A percentile compares a stretch with the other conserved stretches of the same genome.
phyloP scores from a whole-genome alignment of 2,888 invertebrate species.

The Cephus runcator region DNA sequence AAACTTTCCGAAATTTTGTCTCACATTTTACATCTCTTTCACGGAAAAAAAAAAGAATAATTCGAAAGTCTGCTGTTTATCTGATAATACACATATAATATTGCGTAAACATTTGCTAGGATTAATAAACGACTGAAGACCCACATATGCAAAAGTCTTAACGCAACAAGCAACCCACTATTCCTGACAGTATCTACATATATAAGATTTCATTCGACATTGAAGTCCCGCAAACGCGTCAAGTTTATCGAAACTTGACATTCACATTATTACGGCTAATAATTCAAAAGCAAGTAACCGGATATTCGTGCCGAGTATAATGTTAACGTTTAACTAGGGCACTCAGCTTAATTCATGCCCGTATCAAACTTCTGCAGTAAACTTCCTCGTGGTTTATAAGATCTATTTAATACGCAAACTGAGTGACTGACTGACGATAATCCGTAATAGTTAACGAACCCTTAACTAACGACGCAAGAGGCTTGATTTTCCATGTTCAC shows the following conservation, averaged over 20 bases:
- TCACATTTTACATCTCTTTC: no score
- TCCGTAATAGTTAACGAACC: neutral
- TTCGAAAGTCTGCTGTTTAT: no score
- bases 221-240: neutral
- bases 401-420: neutral
- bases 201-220: neutral
- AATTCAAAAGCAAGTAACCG: neutral
- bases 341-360: neutral
- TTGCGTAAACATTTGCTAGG: no score
- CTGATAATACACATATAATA: no score
- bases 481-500: neutral
- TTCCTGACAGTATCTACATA: neutral
- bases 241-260: neutral
- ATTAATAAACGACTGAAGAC: no score
- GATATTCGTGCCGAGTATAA: neutral
- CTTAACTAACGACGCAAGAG: neutral
- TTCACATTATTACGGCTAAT: neutral
- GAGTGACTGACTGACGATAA: neutral
- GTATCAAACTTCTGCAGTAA: neutral
- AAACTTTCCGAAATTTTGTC: no score
- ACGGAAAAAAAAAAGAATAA: no score
- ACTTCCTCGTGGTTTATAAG: neutral
- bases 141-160: neutral
- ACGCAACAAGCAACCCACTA: neutral
- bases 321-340: neutral